Evolutionary conservation across 2,797 vertebrate species (phyloP).

Genomic region (Amazona ochrocephala): DNA sequence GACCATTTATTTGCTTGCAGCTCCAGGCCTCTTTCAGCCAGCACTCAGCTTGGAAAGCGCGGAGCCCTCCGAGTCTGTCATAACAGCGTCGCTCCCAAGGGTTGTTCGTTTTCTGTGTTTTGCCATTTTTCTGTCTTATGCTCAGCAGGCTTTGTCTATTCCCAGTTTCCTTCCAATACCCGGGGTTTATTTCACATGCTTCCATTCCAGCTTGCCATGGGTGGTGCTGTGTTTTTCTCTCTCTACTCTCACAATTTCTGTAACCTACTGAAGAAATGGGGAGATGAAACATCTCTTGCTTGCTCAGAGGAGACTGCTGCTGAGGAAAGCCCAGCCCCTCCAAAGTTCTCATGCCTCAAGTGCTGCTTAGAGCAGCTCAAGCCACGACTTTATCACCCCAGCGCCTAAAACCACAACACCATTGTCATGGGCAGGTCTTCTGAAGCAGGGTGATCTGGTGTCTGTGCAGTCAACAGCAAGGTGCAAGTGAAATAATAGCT

Average conservation of each 20-base stretch:
- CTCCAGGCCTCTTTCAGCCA: background rate
- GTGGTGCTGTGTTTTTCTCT: background rate
- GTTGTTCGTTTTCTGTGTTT: background rate
- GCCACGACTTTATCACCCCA: fast-evolving
- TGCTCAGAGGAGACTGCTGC: background rate
- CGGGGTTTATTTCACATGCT: background rate
- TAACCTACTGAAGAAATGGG: background rate
- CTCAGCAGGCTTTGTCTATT: background rate
- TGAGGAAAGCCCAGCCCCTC: background rate
- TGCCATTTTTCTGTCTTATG: background rate
- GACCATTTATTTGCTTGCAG: background rate
- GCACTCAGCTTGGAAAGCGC: background rate
- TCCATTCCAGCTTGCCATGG: background rate
- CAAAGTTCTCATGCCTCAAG: background rate
- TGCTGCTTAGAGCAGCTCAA: background rate
- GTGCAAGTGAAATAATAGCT: background rate
- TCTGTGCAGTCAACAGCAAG: background rate
- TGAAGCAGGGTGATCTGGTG: background rate
- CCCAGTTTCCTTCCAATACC: background rate
- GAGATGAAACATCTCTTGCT: background rate
- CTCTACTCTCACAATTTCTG: background rate
- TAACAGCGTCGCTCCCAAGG: background rate
- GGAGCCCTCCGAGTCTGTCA: background rate
- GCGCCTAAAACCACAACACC: background rate
- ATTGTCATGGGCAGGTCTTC: background rate